Conservation (phyloP, 2,113 vertebrate genomes). For the Sceloporus tristichus region DNA sequence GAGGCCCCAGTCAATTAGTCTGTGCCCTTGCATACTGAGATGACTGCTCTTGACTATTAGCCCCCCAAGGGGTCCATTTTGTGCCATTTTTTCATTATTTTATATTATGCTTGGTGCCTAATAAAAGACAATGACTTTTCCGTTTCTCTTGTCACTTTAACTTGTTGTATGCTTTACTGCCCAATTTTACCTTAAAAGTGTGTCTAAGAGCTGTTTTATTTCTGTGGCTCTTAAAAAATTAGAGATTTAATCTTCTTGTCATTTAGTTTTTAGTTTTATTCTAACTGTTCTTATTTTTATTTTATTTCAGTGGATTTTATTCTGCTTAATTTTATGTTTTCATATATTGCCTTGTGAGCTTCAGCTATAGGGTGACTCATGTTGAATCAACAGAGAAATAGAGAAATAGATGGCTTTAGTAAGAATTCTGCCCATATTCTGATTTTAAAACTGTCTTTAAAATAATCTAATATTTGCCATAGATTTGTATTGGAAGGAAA, state of each 20-base stretch:
- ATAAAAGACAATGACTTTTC: background rate
- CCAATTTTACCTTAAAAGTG: background rate
- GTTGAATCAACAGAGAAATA: background rate
- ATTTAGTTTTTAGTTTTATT: background rate
- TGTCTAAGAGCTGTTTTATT: background rate
- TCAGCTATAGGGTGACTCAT: background rate
- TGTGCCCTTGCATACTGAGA: too few species aligned
- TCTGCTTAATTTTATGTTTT: background rate
- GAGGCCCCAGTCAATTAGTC: too few species aligned
- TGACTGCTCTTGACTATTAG: too few species aligned
- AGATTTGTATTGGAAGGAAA: constrained; percentile 78
- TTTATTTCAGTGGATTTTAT: background rate
- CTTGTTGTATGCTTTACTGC: background rate
- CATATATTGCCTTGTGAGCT: background rate
- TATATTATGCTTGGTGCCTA: too few species aligned
- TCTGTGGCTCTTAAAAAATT: background rate
- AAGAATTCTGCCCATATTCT: background rate
- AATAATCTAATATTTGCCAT: constrained; percentile 39
- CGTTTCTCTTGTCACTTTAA: background rate
- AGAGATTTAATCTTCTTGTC: background rate
- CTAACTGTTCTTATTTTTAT: background rate
- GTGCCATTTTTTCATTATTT: too few species aligned
- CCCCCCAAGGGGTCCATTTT: too few species aligned
- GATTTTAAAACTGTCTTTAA: background rate
- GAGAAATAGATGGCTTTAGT: background rate